Percentiles rank a stretch among this genome's conserved stretches.
Conservation (phyloP, 2,113 vertebrate species). For the Prolemur simus region DNA sequence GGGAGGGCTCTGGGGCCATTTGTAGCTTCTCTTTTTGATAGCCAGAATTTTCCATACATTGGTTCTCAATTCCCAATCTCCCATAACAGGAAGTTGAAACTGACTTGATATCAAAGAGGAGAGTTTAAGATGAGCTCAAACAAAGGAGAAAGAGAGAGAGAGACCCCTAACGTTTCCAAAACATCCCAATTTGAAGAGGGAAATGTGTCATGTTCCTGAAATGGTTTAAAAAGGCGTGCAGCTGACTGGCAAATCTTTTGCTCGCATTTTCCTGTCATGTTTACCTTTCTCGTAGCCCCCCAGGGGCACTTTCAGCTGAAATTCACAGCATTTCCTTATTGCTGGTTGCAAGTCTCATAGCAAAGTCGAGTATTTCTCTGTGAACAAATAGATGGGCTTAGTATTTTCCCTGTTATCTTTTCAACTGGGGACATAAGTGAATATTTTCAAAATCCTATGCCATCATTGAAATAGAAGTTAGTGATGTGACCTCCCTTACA, state of each 20-base stretch:
- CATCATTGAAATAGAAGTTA: neutral
- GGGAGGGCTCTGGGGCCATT: constrained; percentile 57
- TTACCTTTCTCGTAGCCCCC: constrained; percentile 74
- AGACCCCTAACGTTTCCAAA: constrained; percentile 48
- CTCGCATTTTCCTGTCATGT: constrained; percentile 59
- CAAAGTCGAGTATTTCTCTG: constrained; percentile 68
- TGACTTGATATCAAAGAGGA: constrained; percentile 51
- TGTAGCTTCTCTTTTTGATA: constrained; percentile 61
- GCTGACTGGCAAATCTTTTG: constrained; percentile 52
- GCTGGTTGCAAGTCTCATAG: constrained; percentile 67
- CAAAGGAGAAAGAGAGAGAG: neutral
- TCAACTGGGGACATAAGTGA: constrained; percentile 65
- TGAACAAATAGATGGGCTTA: constrained; percentile 80
- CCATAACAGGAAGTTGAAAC: constrained; percentile 64
- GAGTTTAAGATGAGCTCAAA: constrained; percentile 17
- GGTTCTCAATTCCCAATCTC: constrained; percentile 67
- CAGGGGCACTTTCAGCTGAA: constrained; percentile 72
- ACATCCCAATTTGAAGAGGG: constrained; percentile 33
- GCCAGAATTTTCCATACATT: constrained; percentile 73
- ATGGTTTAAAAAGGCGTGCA: constrained; percentile 38
- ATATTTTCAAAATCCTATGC: constrained; percentile 4
- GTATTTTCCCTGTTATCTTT: constrained; percentile 79
- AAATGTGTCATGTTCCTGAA: constrained; percentile 46
- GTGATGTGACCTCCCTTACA: neutral
- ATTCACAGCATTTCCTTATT: constrained; percentile 77